Evolutionary conservation across 2,113 vertebrate species (phyloP), one percentile per base, ranked within the genome.

Genomic region (Recurvirostra avosetta): DNA sequence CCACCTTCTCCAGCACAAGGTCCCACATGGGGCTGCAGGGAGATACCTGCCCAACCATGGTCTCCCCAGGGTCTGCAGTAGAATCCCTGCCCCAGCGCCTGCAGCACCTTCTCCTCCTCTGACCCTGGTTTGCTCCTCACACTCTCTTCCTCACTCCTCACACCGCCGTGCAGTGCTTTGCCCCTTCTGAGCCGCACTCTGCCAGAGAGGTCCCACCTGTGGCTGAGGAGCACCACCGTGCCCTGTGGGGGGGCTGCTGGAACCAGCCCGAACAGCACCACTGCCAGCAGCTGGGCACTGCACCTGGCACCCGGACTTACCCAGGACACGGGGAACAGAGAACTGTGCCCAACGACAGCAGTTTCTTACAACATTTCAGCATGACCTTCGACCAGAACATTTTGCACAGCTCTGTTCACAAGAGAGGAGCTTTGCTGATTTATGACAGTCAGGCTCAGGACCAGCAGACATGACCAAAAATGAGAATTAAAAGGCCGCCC

Each of bases 271-370:
- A 86, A 62, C 40, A 3, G 8, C 17, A 29, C 25, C 4, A 1
- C 34, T 49, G 74, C 41, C 58, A 58, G 58, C 38, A 63, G 53
- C 50, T 1, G 1, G 13, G 6, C 36, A 38, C 40, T 18, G 47
- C 36, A 58, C 19, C 65, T 49, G 71, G 49, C 36, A 75, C 32
- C 63, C 8, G 11, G 29, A 16, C 63, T 29, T 63, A 65, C 32
- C 27, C 0, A 0, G 20, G 41, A 41, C 55, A 52, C 0, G 0
- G 34, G 3, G 3, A 74, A 79, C 9, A 15, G 4, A 61, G 18
- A 95, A 36, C 34, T 25, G 14, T 15, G 52, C n/a, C 83, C 55
- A 52, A 5, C 1, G 2, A n/a, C 17, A 41, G 45, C 56, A n/a
- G 18, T 5, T 80, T 88, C 49, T 43, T 22, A 67, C 15, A 29